Evolutionary conservation across 2,113 vertebrate species (phyloP).

Genomic region (Gallinago jamesoni): DNA sequence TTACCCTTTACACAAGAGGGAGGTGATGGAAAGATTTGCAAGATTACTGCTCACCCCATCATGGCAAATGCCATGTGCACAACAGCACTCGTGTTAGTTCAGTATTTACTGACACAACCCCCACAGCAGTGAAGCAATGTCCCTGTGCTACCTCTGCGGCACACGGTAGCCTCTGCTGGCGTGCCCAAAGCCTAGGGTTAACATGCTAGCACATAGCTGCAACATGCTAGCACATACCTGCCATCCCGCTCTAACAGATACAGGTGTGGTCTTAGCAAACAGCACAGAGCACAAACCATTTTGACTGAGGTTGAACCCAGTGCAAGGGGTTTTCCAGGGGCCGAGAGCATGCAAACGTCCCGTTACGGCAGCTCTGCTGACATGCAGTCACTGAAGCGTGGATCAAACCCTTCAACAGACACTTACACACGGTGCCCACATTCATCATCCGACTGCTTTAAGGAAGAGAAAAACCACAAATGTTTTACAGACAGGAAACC

Average conservation of each 20-base stretch:
- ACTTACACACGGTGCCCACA: background rate
- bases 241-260: background rate
- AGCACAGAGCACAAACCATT: background rate
- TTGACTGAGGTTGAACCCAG: background rate
- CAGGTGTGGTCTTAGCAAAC: background rate
- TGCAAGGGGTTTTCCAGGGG: background rate
- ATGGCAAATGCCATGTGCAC: background rate
- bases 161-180: background rate
- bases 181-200: background rate
- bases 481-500: background rate
- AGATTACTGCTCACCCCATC: background rate
- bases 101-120: background rate
- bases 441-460: background rate
- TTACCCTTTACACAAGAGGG: background rate
- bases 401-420: background rate
- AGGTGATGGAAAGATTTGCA: background rate
- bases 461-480: conserved; percentile 19
- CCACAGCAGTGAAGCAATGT: background rate
- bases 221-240: background rate
- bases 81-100: accelerated
- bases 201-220: background rate
- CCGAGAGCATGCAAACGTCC: background rate
- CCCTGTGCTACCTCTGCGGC: background rate
- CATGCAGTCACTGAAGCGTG: background rate
- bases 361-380: background rate